These are phyloP conservation scores for Labrus mixtus DNA, from an alignment of 2,113 vertebrate genomes.

Conservation along the genomic window DNA sequence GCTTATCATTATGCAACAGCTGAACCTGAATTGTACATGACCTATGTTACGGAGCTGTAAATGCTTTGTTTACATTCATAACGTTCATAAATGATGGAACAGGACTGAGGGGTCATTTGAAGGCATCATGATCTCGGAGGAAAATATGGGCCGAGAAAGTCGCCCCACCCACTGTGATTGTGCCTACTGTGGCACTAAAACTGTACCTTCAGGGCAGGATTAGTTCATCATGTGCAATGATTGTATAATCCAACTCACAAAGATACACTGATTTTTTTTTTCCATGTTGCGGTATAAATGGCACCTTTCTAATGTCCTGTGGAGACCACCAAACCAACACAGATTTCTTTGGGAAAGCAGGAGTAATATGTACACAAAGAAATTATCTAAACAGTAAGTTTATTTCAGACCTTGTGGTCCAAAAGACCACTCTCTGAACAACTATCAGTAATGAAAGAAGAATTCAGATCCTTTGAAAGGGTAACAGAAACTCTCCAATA, in stretches of 20 bases:
- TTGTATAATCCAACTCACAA: not conserved
- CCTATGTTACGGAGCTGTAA: constrained; percentile 30
- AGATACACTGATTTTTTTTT: not conserved
- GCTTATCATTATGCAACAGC: constrained; percentile 54
- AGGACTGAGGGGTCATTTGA: constrained; percentile 24
- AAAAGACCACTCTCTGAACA: not conserved
- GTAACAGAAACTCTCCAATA: not conserved
- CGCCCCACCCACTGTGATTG: not conserved
- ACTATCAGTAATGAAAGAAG: too few species aligned
- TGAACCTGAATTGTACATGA: constrained; percentile 63
- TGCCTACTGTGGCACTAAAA: not conserved
- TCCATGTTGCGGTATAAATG: not conserved
- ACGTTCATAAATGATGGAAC: constrained; percentile 48
- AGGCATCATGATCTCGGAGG: constrained; percentile 1
- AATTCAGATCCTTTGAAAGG: too few species aligned
- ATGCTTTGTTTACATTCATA: constrained; percentile 60
- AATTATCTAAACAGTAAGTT: not conserved
- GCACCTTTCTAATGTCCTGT: not conserved
- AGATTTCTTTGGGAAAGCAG: not conserved
- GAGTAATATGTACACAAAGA: not conserved
- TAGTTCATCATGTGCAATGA: not conserved
- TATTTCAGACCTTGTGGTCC: not conserved
- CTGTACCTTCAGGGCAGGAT: constrained; percentile 4
- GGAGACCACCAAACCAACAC: not conserved
- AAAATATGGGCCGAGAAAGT: not conserved